Percentiles rank a stretch among this genome's conserved stretches.
These are phyloP conservation scores for Idaea biselata DNA, from an alignment of 2,888 invertebrate species.

Conservation along the genomic window DNA sequence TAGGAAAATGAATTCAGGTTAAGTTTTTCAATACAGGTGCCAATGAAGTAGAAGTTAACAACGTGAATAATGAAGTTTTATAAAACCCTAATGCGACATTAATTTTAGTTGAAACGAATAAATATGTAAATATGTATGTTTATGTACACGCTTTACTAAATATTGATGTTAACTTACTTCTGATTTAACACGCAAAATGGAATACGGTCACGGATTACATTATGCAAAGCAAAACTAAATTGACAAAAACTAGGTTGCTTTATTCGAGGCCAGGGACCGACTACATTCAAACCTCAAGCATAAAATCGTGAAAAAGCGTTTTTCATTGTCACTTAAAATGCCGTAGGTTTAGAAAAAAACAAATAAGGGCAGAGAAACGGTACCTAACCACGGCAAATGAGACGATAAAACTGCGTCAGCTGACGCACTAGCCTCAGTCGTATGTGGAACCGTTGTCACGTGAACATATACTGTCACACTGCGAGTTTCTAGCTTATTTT, in stretches of 20 bases:
- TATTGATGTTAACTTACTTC: background rate
- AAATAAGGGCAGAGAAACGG: no score
- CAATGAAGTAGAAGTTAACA: background rate
- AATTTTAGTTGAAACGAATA: conserved; percentile 1
- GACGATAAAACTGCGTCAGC: no score
- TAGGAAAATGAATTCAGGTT: conserved; percentile 3
- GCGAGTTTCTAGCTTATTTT: no score
- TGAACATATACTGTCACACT: no score
- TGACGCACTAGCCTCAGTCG: no score
- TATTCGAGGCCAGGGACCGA: background rate
- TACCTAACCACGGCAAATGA: no score
- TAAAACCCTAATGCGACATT: background rate
- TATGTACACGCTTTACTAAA: conserved; percentile 1
- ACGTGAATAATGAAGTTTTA: background rate
- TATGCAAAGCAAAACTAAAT: background rate
- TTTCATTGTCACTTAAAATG: background rate
- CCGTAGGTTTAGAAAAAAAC: no score
- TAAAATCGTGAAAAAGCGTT: background rate
- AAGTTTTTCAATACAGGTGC: background rate
- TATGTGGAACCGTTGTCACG: no score
- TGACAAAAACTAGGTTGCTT: background rate
- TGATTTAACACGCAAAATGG: background rate
- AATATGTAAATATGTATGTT: conserved; percentile 3
- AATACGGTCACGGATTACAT: background rate
- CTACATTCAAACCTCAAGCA: background rate